Percentiles rank a stretch among this genome's conserved stretches.
phyloP scores from a whole-genome alignment of 2,113 vertebrate genomes.

The Leptodactylus fuscus region DNA sequence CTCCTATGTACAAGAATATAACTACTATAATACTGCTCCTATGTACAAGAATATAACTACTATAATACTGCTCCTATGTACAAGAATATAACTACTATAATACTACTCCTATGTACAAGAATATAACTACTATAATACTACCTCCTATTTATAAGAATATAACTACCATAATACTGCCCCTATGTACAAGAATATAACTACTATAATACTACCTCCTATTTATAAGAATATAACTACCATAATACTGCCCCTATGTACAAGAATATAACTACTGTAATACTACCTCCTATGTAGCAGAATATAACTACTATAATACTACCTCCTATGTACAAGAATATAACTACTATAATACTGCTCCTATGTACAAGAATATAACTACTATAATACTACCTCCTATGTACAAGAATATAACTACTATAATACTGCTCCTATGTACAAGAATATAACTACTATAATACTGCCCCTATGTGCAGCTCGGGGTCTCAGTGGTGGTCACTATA shows the following conservation, averaged over 20 bases:
- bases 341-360: not conserved
- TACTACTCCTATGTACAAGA: not conserved
- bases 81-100: not conserved
- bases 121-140: not conserved
- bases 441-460: not conserved
- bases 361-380: not conserved
- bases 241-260: no score
- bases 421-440: not conserved
- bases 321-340: not conserved
- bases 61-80: not conserved
- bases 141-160: not conserved
- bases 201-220: not conserved
- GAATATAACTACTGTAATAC: no score
- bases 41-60: not conserved
- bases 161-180: constrained; percentile 1
- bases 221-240: not conserved
- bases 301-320: not conserved
- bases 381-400: not conserved
- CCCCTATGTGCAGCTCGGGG: not conserved
- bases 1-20: not conserved
- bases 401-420: not conserved
- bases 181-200: constrained; percentile 6
- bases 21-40: not conserved
- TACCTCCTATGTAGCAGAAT: no score
- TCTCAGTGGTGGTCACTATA: no score